These are phyloP conservation scores for Alouatta palliata DNA, from an alignment of 2,113 vertebrate species.

Conservation along the genomic window DNA sequence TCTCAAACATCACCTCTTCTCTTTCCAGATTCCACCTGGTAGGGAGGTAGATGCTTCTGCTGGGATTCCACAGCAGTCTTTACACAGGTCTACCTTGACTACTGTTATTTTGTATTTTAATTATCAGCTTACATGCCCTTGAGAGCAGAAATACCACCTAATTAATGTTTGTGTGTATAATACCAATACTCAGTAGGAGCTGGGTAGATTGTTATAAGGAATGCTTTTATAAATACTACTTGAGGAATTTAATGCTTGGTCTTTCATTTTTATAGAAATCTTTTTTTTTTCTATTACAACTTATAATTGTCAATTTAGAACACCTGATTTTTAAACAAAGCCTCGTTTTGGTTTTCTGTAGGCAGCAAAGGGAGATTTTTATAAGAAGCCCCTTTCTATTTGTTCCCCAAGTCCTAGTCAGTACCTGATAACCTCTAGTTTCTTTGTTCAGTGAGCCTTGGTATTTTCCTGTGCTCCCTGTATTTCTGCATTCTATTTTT, in stretches of 20 bases:
- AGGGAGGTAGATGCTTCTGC: background rate
- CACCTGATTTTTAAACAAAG: background rate
- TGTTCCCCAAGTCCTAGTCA: background rate
- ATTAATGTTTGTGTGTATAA: background rate
- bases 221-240: background rate
- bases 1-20: background rate
- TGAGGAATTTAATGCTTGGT: background rate
- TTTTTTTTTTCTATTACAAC: background rate
- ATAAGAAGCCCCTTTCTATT: background rate
- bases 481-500: background rate
- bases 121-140: background rate
- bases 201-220: background rate
- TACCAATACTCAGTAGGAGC: background rate
- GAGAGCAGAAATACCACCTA: background rate
- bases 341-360: background rate
- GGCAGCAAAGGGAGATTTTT: background rate
- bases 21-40: background rate
- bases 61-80: background rate
- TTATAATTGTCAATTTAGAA: background rate
- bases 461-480: background rate
- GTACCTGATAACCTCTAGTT: background rate
- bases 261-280: background rate
- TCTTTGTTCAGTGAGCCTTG: background rate
- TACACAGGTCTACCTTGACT: fast-evolving
- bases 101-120: background rate